Conservation (phyloP, 2,113 vertebrate species). For the Myotis brandtii region DNA sequence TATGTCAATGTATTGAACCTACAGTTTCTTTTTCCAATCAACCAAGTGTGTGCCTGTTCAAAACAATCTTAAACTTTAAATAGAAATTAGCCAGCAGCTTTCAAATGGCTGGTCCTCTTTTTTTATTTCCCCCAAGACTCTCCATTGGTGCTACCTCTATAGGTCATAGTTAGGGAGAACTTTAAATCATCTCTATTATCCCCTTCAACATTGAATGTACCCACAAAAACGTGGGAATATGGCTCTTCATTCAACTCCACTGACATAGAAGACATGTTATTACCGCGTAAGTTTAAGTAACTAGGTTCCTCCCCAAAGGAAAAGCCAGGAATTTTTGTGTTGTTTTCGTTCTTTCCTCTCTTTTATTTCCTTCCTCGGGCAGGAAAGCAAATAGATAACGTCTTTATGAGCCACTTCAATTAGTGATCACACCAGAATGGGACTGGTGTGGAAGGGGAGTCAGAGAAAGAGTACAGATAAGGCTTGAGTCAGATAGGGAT, state of each 20-base stretch:
- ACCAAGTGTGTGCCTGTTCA: not conserved
- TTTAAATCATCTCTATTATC: not conserved
- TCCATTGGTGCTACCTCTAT: slow-evolving; percentile 2
- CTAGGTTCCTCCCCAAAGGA: not conserved
- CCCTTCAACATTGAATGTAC: not conserved
- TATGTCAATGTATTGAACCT: not conserved
- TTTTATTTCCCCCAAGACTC: not conserved
- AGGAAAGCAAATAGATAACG: not conserved
- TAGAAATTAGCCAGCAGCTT: slow-evolving; percentile 16
- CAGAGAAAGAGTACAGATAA: slow-evolving; percentile 6
- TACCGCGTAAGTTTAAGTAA: not conserved
- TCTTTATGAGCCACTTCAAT: slow-evolving; percentile 16
- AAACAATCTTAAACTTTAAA: slow-evolving; percentile 9
- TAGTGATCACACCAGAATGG: not conserved
- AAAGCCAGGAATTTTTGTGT: slow-evolving; percentile 14
- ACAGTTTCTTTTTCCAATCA: not conserved
- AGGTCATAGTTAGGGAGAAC: not conserved
- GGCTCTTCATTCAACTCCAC: not conserved
- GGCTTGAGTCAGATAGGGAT: not conserved
- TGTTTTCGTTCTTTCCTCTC: not conserved
- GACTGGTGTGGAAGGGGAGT: not conserved
- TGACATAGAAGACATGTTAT: not conserved
- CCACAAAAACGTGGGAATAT: not conserved
- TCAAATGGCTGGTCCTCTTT: not conserved
- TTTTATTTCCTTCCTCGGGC: not conserved